Conservation (phyloP, 2,888 invertebrate species). For the Adineta ricciae region DNA sequence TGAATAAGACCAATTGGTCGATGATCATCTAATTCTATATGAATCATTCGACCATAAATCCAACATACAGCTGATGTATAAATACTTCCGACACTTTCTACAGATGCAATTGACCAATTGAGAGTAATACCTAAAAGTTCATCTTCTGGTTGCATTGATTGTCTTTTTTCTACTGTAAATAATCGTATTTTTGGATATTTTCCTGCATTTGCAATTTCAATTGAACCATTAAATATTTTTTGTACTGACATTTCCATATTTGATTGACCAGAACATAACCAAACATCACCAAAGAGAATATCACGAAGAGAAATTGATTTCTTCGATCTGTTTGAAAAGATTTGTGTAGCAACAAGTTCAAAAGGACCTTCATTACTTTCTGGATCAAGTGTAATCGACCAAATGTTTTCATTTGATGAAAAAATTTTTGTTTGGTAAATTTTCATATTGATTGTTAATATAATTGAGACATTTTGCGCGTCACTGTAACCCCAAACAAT, state of each 20-base stretch:
- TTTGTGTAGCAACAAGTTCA: neutral
- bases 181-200: neutral
- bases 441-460: neutral
- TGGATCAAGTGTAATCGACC: neutral
- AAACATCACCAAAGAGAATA: constrained; percentile 29
- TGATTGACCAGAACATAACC: constrained; percentile 29
- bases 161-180: neutral
- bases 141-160: neutral
- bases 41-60: constrained; percentile 42
- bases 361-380: neutral
- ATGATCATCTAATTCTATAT: constrained; percentile 37
- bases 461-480: neutral
- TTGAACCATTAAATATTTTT: neutral
- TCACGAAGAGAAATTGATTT: neutral
- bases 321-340: neutral
- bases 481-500: neutral
- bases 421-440: neutral
- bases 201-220: neutral
- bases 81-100: constrained; percentile 29
- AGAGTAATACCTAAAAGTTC: neutral
- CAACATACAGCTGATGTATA: constrained; percentile 45
- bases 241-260: constrained; percentile 20
- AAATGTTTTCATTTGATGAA: neutral
- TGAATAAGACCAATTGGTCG: constrained; percentile 43
- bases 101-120: neutral